phyloP scores from a whole-genome alignment of 2,797 vertebrate genomes.

The Todus mexicanus region DNA sequence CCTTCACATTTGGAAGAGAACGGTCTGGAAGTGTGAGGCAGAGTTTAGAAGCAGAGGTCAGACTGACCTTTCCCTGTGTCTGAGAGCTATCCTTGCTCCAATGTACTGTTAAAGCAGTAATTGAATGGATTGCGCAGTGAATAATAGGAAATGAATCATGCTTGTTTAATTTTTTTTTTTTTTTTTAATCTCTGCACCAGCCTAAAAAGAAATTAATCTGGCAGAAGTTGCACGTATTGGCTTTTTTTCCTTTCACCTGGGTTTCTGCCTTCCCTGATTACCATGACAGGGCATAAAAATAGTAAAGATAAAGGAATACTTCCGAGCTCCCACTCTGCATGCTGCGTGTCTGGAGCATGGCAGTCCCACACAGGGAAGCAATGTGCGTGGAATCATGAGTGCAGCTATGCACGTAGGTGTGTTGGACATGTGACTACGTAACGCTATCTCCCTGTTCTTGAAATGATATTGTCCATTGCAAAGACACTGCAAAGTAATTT shows the following conservation, averaged over 20 bases:
- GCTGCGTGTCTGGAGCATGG: rapidly evolving
- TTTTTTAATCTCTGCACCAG: background rate
- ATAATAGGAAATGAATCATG: slow-evolving; percentile 51
- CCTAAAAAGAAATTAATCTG: slow-evolving; percentile 38
- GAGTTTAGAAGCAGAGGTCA: background rate
- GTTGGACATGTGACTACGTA: background rate
- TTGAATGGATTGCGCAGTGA: slow-evolving; percentile 34
- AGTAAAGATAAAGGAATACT: background rate
- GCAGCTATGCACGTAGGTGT: rapidly evolving
- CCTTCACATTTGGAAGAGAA: background rate
- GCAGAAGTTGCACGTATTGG: background rate
- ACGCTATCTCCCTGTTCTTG: background rate
- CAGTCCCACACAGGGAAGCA: background rate
- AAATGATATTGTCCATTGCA: background rate
- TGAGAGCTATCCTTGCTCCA: background rate
- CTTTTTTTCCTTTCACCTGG: background rate
- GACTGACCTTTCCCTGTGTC: background rate
- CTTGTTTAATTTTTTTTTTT: background rate
- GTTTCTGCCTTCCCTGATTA: background rate
- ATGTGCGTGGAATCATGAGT: background rate
- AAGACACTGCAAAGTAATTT: background rate
- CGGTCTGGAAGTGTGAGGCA: background rate
- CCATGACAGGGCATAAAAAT: background rate
- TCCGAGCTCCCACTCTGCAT: background rate
- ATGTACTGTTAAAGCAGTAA: slow-evolving; percentile 16